phyloP scores from a whole-genome alignment of 1,140 invertebrate genomes.

The Atta cephalotes region DNA sequence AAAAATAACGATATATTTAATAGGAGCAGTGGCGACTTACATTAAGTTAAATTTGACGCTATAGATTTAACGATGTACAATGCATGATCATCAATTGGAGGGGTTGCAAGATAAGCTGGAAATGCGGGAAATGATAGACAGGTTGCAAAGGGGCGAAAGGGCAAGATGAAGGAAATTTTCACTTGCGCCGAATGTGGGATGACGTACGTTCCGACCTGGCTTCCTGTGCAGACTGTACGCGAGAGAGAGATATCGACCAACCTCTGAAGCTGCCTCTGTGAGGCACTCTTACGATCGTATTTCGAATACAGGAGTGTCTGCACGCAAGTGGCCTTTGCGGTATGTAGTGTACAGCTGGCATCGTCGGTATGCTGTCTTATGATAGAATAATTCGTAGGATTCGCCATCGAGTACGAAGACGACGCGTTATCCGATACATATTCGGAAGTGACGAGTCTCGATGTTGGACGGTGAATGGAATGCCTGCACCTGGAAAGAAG shows the following conservation, averaged over 20 bases:
- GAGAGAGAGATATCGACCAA: constrained; percentile 67
- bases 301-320: constrained; percentile 60
- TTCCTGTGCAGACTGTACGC: constrained; percentile 60
- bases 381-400: constrained; percentile 69
- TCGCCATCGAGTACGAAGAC: background rate
- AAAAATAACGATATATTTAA: too few species aligned
- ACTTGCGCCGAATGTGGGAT: background rate
- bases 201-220: background rate
- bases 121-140: constrained; percentile 26
- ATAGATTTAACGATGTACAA: background rate
- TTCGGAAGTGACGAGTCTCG: constrained; percentile 11
- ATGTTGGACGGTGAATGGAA: background rate
- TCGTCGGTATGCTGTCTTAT: constrained; percentile 55
- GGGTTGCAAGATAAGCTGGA: constrained; percentile 17
- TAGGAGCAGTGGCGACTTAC: too few species aligned
- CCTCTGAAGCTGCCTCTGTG: constrained; percentile 21
- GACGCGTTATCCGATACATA: constrained; percentile 5
- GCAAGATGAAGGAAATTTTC: constrained; percentile 34
- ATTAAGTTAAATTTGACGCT: too few species aligned
- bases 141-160: background rate
- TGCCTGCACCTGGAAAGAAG: background rate
- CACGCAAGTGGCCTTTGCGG: constrained; percentile 24
- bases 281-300: constrained; percentile 71
- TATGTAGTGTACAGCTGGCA: constrained; percentile 49
- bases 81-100: background rate